Evolutionary conservation across 2,113 vertebrate species (phyloP).

Genomic region (Nothobranchius furzeri): DNA sequence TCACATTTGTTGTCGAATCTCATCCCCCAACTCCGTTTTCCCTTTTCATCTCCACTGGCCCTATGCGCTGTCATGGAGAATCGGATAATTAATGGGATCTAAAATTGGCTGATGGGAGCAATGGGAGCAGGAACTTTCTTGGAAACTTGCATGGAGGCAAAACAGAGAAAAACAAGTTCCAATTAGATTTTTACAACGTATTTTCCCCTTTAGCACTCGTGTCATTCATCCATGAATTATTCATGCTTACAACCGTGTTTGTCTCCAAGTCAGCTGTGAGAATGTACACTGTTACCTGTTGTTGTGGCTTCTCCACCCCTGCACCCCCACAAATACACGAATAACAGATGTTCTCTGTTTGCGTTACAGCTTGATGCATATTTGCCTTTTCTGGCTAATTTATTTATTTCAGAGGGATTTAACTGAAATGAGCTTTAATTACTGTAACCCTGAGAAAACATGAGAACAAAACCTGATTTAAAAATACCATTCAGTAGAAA

Average conservation of each 20-base stretch:
- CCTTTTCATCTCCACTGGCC: no score
- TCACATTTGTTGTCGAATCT: no score
- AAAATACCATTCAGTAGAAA: no score
- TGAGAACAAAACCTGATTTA: constrained; percentile 7
- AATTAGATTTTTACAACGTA: constrained; percentile 25
- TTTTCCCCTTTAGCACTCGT: constrained; percentile 44
- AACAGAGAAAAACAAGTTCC: constrained; percentile 7
- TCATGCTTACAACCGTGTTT: constrained; percentile 43
- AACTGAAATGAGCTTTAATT: constrained; percentile 39
- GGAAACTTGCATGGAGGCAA: constrained; percentile 23
- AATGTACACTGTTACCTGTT: constrained; percentile 35
- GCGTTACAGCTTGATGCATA: constrained; percentile 7
- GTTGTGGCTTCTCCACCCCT: neutral
- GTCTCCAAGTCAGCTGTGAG: constrained; percentile 40
- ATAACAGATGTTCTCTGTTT: constrained; percentile 49
- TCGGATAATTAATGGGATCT: constrained; percentile 5
- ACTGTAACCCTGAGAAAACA: neutral
- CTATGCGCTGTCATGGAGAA: no score
- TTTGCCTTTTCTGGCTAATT: neutral
- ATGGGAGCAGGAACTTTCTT: constrained; percentile 48
- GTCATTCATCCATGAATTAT: constrained; percentile 58
- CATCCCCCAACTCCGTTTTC: no score
- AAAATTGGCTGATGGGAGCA: constrained; percentile 28
- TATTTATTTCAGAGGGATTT: constrained; percentile 13
- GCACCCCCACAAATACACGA: constrained; percentile 31